Base-by-base conservation (phyloP, 2,797 vertebrate species). In the Furcifer pardalis region DNA sequence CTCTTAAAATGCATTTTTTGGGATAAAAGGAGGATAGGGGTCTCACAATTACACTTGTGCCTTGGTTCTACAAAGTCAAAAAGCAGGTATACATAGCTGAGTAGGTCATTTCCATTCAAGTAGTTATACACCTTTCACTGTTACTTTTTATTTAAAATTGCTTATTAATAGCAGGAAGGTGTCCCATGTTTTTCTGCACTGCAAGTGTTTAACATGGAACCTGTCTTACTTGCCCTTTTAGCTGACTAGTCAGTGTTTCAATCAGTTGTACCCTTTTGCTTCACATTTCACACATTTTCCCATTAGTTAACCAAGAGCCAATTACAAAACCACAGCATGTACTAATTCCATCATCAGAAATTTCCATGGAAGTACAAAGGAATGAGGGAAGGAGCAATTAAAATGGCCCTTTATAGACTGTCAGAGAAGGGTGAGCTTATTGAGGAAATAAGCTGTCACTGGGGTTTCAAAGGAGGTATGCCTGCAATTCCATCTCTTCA, bases 321-420 rank as follows among this genome's bases (percentile, higher is more conserved):
- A 71, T n/a, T 59, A 85, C 35, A 75, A 56, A 80, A 78, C 42
- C 73, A 72, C 40, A 82, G 42, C 63, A 69, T 81, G 63, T 82
- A 76, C 65, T 86, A 81, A 82, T 82, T 81, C 66, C 35, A 73
- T 78, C 66, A 82, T 72, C 66, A 73, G 74, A 77, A 15, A 44
- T 86, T 82, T 82, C 44, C 19, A 78, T 32, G 59, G 65, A 71
- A 59, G 56, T 62, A 32, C 59, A 40, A 79, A 72, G 59, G 80
- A 73, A 63, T 56, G 44, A 59, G 59, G 59, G 27, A 78, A 52
- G 13, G 35, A 78, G 44, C 30, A 81, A 69, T 76, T 76, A 60
- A 81, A 77, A 76, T 62, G 19, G 17, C 40, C n/a, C 30, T 81
- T 52, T 75, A 49, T 49, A 25, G 21, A 1, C 75, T 60, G n/a